Conservation (phyloP, 2,888 invertebrate genomes). For the Timema cristinae region DNA sequence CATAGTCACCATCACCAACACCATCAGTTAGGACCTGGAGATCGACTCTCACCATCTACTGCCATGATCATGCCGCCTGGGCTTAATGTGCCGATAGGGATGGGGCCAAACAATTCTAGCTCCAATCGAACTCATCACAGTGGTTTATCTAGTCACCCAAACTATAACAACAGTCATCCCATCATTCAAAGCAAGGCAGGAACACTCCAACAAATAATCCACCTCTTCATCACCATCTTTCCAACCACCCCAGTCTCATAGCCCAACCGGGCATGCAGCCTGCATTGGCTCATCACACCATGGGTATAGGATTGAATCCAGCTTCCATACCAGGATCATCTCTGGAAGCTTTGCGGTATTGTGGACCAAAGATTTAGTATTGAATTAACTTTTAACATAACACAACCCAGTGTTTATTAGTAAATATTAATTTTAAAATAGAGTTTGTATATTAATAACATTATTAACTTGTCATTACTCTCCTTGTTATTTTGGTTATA, state of each 20-base stretch:
- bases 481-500: background rate
- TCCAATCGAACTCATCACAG: conserved; percentile 18
- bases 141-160: conserved; percentile 19
- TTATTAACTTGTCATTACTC: background rate
- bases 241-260: conserved; percentile 44
- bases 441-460: background rate
- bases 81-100: conserved; percentile 17
- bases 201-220: conserved; percentile 34
- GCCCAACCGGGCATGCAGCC: conserved; percentile 53
- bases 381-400: background rate
- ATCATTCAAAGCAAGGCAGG: conserved; percentile 63
- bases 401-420: too few species aligned
- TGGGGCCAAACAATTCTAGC: conserved; percentile 15
- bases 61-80: conserved; percentile 18
- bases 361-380: background rate
- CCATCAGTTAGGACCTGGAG: conserved; percentile 19
- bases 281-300: conserved; percentile 56
- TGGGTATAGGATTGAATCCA: conserved; percentile 28
- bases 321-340: conserved; percentile 55
- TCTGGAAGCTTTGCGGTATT: conserved; percentile 58
- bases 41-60: conserved; percentile 17
- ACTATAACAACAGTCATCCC: conserved; percentile 38
- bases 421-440: conserved; percentile 1
- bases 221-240: conserved; percentile 22
- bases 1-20: conserved; percentile 28